phyloP scores from a whole-genome alignment of 2,888 invertebrate genomes.

The Sphaerophoria taeniata region DNA sequence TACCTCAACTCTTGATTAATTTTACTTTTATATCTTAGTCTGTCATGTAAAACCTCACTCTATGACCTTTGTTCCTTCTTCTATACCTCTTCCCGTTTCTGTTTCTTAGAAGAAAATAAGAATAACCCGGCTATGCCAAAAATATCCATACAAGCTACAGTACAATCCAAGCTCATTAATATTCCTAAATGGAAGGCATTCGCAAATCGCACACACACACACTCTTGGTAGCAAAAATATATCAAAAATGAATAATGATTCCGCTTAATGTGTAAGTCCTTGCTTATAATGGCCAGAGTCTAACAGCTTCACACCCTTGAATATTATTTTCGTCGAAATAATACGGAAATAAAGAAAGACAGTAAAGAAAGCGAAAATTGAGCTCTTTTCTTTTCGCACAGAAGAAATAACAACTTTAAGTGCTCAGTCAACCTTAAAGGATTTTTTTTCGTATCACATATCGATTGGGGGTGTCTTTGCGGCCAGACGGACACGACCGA shows the following conservation, averaged over 20 bases:
- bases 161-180: slow-evolving; percentile 67
- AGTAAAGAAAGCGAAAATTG: neutral
- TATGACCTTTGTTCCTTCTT: slow-evolving; percentile 19
- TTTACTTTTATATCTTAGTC: slow-evolving; percentile 10
- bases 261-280: slow-evolving; percentile 79
- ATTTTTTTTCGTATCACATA: slow-evolving; percentile 18
- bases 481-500: neutral
- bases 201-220: slow-evolving; percentile 72
- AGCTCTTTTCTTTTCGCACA: neutral
- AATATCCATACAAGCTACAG: slow-evolving; percentile 20
- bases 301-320: slow-evolving; percentile 72
- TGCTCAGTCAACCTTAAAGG: slow-evolving; percentile 53
- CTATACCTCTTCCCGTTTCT: neutral
- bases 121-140: slow-evolving; percentile 16
- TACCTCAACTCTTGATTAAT: slow-evolving; percentile 13
- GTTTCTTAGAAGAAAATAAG: neutral
- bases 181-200: slow-evolving; percentile 72
- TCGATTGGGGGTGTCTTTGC: slow-evolving; percentile 45
- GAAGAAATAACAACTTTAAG: slow-evolving; percentile 31
- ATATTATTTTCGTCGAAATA: slow-evolving; percentile 50
- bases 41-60: neutral
- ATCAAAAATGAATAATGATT: slow-evolving; percentile 82
- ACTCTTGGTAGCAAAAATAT: slow-evolving; percentile 54
- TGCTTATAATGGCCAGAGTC: slow-evolving; percentile 69
- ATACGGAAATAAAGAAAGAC: no score